These are phyloP conservation scores for Discoglossus pictus DNA, from an alignment of 2,797 vertebrate genomes.

Conservation along the genomic window DNA sequence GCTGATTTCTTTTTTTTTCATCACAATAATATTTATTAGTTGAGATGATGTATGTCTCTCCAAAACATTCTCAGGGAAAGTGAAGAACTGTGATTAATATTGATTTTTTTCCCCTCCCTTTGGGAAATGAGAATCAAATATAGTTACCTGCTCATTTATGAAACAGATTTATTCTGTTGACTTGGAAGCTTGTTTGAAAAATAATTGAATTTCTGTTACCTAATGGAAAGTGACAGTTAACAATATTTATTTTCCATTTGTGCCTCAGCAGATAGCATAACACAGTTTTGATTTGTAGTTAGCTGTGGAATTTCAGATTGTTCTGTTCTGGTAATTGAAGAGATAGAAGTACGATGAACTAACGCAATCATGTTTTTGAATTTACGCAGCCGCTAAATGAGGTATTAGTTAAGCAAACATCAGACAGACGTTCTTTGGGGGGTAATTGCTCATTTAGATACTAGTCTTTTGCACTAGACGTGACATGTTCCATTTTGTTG, in stretches of 20 bases:
- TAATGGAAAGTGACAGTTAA: conserved; percentile 94
- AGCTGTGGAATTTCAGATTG: conserved; percentile 80
- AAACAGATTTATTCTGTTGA: conserved; percentile 95
- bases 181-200: conserved; percentile 96
- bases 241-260: conserved; percentile 86
- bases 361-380: conserved; percentile 68
- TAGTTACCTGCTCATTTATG: conserved; percentile 94
- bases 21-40: conserved; percentile 79
- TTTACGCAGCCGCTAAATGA: conserved; percentile 68
- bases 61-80: conserved; percentile 84
- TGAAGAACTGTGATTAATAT: conserved; percentile 96
- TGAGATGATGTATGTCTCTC: conserved; percentile 80
- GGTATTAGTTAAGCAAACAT: conserved; percentile 71
- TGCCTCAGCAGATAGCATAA: conserved; percentile 88
- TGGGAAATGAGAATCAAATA: conserved; percentile 92
- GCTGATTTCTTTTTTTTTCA: conserved; percentile 61
- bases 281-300: conserved; percentile 83
- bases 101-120: conserved; percentile 90
- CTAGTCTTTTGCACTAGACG: conserved; percentile 66
- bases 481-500: conserved; percentile 64
- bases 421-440: conserved; percentile 52
- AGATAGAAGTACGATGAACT: conserved; percentile 72
- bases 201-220: conserved; percentile 95
- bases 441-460: conserved; percentile 52
- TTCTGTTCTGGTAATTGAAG: conserved; percentile 79